Percentiles rank a stretch among this genome's conserved stretches.
phyloP scores from a whole-genome alignment of 1,140 invertebrate species.

The Drosophila navojoa region DNA sequence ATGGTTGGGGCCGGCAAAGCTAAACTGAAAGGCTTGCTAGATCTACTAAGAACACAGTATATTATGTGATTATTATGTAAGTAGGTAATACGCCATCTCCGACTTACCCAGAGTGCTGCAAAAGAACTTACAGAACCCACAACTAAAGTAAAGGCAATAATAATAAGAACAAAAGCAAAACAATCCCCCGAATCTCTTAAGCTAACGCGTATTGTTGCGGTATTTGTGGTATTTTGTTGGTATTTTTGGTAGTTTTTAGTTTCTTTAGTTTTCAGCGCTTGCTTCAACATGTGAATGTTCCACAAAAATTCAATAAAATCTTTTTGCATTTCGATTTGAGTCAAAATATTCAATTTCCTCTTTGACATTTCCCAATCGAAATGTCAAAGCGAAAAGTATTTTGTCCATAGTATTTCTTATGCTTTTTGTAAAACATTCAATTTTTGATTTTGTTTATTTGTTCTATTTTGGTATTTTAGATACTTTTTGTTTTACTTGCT shows the following conservation, averaged over 20 bases:
- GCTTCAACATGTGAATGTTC: conserved; percentile 84
- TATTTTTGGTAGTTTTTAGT: conserved; percentile 38
- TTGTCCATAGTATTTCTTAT: conserved; percentile 24
- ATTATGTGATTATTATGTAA: conserved; percentile 29
- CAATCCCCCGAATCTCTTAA: conserved; percentile 47
- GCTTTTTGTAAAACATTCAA: conserved; percentile 83
- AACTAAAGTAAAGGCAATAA: conserved; percentile 31
- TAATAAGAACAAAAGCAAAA: conserved; percentile 21
- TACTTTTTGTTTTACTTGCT: conserved; percentile 43
- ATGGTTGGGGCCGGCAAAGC: conserved; percentile 61
- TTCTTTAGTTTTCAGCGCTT: conserved; percentile 74
- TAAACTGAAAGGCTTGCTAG: conserved; percentile 76
- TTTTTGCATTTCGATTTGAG: conserved; percentile 70
- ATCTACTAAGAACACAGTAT: conserved; percentile 67
- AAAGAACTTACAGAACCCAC: conserved; percentile 54
- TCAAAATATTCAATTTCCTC: conserved; percentile 51
- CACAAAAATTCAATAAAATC: conserved; percentile 72
- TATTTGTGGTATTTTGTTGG: conserved; percentile 27
- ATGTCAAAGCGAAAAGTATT: conserved; percentile 63
- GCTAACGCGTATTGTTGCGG: conserved; percentile 52
- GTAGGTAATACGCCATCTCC: conserved; percentile 61
- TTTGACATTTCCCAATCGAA: conserved; percentile 51
- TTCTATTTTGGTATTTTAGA: conserved; percentile 23
- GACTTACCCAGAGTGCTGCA: conserved; percentile 77
- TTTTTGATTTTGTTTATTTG: conserved; percentile 37